A percentile compares a stretch with the other conserved stretches of the same genome.
phyloP scores from a whole-genome alignment of 2,888 invertebrate genomes.

The Ditylenchus weischeri region DNA sequence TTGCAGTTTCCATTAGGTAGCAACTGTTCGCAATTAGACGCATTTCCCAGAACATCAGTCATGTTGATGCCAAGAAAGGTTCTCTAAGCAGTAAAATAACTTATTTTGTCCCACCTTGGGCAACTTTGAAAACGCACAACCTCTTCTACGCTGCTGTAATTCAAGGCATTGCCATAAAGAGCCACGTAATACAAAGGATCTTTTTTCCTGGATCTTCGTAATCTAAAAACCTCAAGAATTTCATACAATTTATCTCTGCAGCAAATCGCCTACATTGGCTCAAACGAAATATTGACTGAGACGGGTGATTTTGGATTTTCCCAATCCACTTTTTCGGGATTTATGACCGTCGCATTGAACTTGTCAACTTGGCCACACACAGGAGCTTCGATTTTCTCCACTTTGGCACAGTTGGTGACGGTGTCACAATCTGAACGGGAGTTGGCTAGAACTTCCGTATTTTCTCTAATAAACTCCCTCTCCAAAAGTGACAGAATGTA shows the following conservation, averaged over 20 bases:
- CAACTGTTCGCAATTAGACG: conserved; percentile 40
- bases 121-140: conserved; percentile 19
- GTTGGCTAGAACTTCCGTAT: too few relatives aligned
- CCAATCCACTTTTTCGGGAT: conserved; percentile 25
- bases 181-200: conserved; percentile 47
- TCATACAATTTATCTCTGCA: too few relatives aligned
- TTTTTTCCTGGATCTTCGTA: conserved; percentile 21
- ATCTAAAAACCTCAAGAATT: too few relatives aligned
- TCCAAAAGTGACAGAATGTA: too few relatives aligned
- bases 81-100: conserved; percentile 28
- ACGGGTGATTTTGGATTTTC: conserved; percentile 35
- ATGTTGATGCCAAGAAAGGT: conserved; percentile 49
- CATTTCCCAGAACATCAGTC: conserved; percentile 39
- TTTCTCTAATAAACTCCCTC: too few relatives aligned
- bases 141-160: conserved; percentile 40
- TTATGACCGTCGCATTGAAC: conserved; percentile 22
- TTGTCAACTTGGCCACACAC: conserved; percentile 42
- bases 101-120: too few relatives aligned
- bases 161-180: conserved; percentile 46
- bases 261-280: conserved; percentile 24
- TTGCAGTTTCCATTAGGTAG: conserved; percentile 33
- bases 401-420: conserved; percentile 44
- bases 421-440: conserved; percentile 44
- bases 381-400: conserved; percentile 33
- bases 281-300: conserved; percentile 48